Conservation (phyloP, 2,888 invertebrate species). For the Dorcus parallelipipedus region DNA sequence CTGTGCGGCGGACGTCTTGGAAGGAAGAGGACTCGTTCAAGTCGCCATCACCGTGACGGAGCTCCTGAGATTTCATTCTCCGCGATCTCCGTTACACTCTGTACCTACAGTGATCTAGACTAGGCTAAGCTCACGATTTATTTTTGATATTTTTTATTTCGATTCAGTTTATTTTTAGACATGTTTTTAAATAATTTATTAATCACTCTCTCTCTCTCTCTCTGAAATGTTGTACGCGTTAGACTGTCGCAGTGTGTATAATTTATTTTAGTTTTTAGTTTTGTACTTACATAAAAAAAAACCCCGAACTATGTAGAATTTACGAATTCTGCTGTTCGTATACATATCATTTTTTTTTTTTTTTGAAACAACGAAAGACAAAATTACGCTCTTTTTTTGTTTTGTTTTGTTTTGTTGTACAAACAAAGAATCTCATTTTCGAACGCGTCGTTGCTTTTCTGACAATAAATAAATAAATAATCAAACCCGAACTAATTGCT, state of each 20-base stretch:
- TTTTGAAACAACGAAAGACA: constrained; percentile 11
- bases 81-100: constrained; percentile 43
- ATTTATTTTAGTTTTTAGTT: no score
- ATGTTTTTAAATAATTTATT: neutral
- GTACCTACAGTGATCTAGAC: constrained; percentile 18
- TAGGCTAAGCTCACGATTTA: neutral
- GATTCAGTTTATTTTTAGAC: neutral
- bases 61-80: constrained; percentile 66
- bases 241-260: neutral
- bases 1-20: constrained; percentile 88
- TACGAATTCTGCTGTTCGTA: no score
- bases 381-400: neutral
- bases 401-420: constrained; percentile 8
- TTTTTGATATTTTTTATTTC: neutral
- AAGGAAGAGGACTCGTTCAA: constrained; percentile 83
- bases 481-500: neutral
- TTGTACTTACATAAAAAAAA: no score
- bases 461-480: constrained; percentile 14
- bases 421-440: constrained; percentile 13
- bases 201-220: neutral
- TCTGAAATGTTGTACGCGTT: neutral
- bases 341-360: neutral
- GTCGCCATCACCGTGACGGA: constrained; percentile 87
- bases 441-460: constrained; percentile 2
- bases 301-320: no score